Base-by-base conservation (phyloP, 1,140 invertebrate species). In the Leucophenga varia region DNA sequence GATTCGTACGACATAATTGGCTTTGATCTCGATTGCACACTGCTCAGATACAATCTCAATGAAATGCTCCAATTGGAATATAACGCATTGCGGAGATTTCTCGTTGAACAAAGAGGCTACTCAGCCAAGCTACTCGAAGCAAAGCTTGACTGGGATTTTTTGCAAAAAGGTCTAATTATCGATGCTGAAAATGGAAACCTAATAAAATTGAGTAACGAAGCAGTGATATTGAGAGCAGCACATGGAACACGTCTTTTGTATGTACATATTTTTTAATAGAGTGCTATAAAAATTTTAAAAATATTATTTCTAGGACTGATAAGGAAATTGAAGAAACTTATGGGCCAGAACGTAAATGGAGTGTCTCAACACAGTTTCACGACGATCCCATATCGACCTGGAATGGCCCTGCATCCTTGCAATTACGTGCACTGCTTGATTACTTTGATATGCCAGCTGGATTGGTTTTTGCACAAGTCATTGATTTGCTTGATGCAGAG, bases 21-120 rank as follows among this genome's bases (percentile, higher is more conserved):
- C 8, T 91, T 92, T 67, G 89, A 92, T 75, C 76, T 91, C 48
- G 89, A 91, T 57, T 85, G 89, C 59, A 90, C 88, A 1, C 54
- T 90, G 20, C 76, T 85, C 19, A 76, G 80, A 38, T 91, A 89
- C 52, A 85, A 88, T 54, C 67, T 90, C 3, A 78, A 40, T 10
- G 55, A 65, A 44, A 74, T 86, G 71, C 77, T 84, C 14, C 68
- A 79, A 30, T 61, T 89, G 43, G 83, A 84, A 39, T 90, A 89
- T 59, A 71, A 84, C 12, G 65, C 80, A 4, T 55, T 90, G 5
- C 75, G 81, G 2, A 78, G 82, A 12, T 89, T 79, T 64, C 56
- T 91, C 14, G 80, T 89, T 2, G 64, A 84, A 14, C 46, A 81
- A 8, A 84, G 80, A 55, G 81, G 81, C 1, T 89, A 90, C 53